A percentile compares a stretch with the other conserved stretches of the same genome.
These are phyloP conservation scores for Athrips mouffetella DNA, from an alignment of 2,888 invertebrate species.

Conservation along the genomic window DNA sequence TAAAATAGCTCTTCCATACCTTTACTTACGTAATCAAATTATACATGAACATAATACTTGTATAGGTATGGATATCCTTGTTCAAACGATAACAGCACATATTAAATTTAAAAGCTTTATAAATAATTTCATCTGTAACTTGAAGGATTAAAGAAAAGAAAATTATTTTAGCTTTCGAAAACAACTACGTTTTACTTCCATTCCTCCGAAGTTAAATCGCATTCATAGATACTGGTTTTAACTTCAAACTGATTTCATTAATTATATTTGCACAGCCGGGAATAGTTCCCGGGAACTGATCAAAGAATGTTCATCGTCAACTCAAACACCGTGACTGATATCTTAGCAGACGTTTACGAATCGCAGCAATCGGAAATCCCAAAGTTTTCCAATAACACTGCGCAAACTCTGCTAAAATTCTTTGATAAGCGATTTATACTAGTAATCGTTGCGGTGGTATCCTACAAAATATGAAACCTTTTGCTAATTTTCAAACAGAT, in stretches of 20 bases:
- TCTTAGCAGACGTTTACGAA: conserved; percentile 52
- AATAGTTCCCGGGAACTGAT: conserved; percentile 22
- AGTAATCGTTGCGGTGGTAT: conserved; percentile 52
- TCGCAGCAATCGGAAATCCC: conserved; percentile 39
- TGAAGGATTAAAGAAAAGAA: no score
- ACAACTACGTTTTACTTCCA: no score
- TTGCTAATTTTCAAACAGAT: conserved; percentile 31
- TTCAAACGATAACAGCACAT: no score
- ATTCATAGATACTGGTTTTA: conserved; percentile 7
- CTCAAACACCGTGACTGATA: conserved; percentile 52
- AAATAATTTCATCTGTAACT: no score
- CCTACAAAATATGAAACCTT: conserved; percentile 36
- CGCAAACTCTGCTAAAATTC: conserved; percentile 52
- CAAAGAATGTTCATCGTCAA: conserved; percentile 35
- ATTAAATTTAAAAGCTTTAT: no score
- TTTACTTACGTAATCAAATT: no score
- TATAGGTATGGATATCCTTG: no score
- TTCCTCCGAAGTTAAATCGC: background rate
- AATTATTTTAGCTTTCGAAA: no score
- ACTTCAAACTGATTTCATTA: conserved; percentile 20
- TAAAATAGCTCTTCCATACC: no score
- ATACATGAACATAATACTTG: no score
- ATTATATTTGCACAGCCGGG: conserved; percentile 18
- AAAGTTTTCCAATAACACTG: conserved; percentile 67
- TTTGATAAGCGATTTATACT: conserved; percentile 72